Evolutionary conservation across 92 coral and sea anemone genomes (phyloP).

Genomic region (Siderastrea siderea): DNA sequence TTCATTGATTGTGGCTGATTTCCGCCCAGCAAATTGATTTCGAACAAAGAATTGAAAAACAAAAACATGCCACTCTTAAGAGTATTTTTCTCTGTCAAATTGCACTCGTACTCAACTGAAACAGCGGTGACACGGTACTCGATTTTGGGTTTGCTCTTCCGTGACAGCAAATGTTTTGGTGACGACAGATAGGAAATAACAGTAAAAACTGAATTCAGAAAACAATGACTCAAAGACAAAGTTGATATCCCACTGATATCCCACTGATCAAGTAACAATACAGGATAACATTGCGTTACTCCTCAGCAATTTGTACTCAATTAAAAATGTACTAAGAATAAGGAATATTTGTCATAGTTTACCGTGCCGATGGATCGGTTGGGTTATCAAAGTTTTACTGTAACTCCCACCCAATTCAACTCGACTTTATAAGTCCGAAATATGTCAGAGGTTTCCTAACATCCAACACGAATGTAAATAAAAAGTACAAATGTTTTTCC

Average conservation of each 20-base stretch:
- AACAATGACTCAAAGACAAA: not conserved
- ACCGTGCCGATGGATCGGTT: not conserved
- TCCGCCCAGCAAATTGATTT: slow-evolving; percentile 42
- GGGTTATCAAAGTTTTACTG: not conserved
- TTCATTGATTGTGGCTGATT: not conserved
- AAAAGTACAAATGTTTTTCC: slow-evolving; percentile 5
- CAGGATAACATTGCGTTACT: slow-evolving; percentile 1
- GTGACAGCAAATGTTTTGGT: slow-evolving; percentile 9
- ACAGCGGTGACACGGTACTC: not conserved
- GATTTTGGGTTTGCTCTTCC: slow-evolving; percentile 18
- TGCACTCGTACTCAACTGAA: not conserved
- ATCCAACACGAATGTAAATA: not conserved
- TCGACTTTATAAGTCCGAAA: not conserved
- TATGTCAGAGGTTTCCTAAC: not conserved
- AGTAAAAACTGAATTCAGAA: not conserved
- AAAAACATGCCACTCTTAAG: not conserved
- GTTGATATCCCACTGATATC: not conserved
- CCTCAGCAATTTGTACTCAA: not conserved
- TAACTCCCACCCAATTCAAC: not conserved
- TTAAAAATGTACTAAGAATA: not conserved
- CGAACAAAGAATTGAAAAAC: not conserved
- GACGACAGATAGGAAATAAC: slow-evolving; percentile 5
- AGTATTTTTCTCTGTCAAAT: not conserved
- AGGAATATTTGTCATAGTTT: not conserved
- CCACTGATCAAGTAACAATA: not conserved